A percentile compares a stretch with the other conserved stretches of the same genome.
Evolutionary conservation across 2,113 vertebrate species (phyloP).

Genomic region (Triplophysa siluroides): DNA sequence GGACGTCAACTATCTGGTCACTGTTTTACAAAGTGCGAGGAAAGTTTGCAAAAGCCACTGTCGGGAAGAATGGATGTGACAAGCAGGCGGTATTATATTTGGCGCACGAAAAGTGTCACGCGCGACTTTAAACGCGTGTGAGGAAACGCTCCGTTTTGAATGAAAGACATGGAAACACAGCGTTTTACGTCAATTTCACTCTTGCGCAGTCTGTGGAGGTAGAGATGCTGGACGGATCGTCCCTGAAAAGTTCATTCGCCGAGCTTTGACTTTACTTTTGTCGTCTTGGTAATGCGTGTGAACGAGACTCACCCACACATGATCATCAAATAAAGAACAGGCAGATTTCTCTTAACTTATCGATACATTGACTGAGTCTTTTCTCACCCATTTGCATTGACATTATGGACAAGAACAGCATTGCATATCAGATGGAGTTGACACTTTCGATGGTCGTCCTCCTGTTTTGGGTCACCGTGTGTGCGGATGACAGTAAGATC

Average conservation of each 20-base stretch:
- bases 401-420: constrained; percentile 59
- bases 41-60: constrained; percentile 52
- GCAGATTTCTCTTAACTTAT: not conserved
- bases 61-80: constrained; percentile 52
- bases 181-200: not conserved
- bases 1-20: constrained; percentile 6
- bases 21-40: constrained; percentile 8
- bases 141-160: not conserved
- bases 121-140: constrained; percentile 22
- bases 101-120: constrained; percentile 26
- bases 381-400: constrained; percentile 15
- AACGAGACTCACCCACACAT: constrained; percentile 26
- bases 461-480: constrained; percentile 77
- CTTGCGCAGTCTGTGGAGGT: constrained; percentile 9
- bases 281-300: constrained; percentile 16
- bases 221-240: constrained; percentile 31
- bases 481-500: constrained; percentile 83
- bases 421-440: constrained; percentile 76
- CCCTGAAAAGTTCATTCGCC: not conserved
- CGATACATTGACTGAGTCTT: not conserved
- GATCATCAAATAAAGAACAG: constrained; percentile 5
- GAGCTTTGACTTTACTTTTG: constrained; percentile 30
- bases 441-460: constrained; percentile 76
- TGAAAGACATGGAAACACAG: constrained; percentile 32
- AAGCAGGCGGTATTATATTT: constrained; percentile 26